Evolutionary conservation across 2,113 vertebrate genomes (phyloP).

Genomic region (Excalfactoria chinensis): DNA sequence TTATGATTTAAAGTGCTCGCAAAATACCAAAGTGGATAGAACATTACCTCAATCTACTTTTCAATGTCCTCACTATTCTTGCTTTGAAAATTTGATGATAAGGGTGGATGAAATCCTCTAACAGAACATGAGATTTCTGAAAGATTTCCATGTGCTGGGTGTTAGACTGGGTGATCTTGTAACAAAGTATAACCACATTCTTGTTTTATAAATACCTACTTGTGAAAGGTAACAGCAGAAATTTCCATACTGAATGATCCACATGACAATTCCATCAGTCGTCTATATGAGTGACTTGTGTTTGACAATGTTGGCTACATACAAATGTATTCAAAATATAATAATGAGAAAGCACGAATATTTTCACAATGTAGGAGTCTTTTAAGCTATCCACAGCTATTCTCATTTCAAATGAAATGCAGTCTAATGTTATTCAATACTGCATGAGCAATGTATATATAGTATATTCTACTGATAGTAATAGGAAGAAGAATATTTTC

Average conservation of each 20-base stretch:
- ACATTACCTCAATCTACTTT: background rate
- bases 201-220: background rate
- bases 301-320: background rate
- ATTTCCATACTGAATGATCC: background rate
- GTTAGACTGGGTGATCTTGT: background rate
- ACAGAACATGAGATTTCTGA: background rate
- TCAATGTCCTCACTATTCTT: accelerated
- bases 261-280: background rate
- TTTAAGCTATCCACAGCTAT: background rate
- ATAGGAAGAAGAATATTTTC: background rate
- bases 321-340: background rate
- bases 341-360: background rate
- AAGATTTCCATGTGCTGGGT: background rate
- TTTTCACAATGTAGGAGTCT: background rate
- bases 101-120: background rate
- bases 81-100: background rate
- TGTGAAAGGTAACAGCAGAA: background rate
- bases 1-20: background rate
- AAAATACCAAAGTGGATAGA: background rate
- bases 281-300: background rate
- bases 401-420: background rate
- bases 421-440: background rate
- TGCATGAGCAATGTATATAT: background rate
- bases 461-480: background rate
- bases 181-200: background rate